Conservation (phyloP, 2,888 invertebrate species). For the Lottia scabra region DNA sequence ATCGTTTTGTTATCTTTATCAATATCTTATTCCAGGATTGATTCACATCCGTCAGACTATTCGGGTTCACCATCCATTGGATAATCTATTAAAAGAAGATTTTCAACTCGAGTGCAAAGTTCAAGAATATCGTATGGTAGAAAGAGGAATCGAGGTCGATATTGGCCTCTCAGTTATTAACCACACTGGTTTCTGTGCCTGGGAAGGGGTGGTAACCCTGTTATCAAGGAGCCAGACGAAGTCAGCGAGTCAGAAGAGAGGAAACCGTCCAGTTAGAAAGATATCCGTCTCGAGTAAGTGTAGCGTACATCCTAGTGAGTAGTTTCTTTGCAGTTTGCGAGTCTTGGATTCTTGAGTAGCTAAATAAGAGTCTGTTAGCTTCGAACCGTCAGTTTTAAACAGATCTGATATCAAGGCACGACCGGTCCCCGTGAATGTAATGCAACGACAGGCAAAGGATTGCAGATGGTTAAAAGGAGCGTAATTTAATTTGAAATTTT, state of each 20-base stretch:
- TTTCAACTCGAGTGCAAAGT: constrained; percentile 32
- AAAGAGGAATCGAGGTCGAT: constrained; percentile 42
- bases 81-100: constrained; percentile 31
- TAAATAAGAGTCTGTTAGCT: too few relatives aligned
- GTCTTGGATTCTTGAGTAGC: too few relatives aligned
- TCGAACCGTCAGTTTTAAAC: too few relatives aligned
- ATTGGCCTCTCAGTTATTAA: constrained; percentile 31
- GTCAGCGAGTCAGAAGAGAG: constrained; percentile 17
- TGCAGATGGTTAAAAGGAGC: too few relatives aligned
- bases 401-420: too few relatives aligned
- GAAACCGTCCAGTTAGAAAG: neutral
- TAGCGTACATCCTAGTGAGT: too few relatives aligned
- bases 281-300: too few relatives aligned
- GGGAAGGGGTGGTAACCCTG: constrained; percentile 43
- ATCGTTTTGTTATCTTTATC: too few relatives aligned
- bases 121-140: constrained; percentile 34
- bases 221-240: constrained; percentile 35
- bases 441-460: too few relatives aligned
- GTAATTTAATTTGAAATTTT: too few relatives aligned
- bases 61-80: constrained; percentile 32
- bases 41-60: constrained; percentile 49
- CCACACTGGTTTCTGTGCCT: constrained; percentile 32
- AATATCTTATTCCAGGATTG: constrained; percentile 34
- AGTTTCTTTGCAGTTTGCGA: too few relatives aligned
- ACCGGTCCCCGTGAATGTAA: too few relatives aligned